Conservation (phyloP, 2,888 invertebrate species). For the Platerodrilus igneus region DNA sequence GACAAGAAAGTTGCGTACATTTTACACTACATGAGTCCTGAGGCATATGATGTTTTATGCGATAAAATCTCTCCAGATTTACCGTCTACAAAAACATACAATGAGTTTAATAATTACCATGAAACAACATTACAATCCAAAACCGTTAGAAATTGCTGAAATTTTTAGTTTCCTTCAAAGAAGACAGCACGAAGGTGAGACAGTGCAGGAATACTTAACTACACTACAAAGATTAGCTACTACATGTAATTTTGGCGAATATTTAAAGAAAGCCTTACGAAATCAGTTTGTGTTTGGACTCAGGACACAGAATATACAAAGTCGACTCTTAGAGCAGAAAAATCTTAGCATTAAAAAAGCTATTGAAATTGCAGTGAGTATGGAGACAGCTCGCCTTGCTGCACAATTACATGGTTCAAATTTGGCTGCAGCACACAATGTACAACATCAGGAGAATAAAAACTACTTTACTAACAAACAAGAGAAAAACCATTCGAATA, state of each 20-base stretch:
- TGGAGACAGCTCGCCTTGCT: conserved; percentile 24
- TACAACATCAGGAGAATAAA: no score
- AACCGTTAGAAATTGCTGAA: conserved; percentile 5
- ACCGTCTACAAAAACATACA: background rate
- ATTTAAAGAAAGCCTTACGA: conserved; percentile 27
- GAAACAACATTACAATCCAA: no score
- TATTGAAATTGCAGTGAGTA: conserved; percentile 21
- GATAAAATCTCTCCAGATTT: background rate
- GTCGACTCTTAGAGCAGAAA: conserved; percentile 26
- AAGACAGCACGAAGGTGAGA: conserved; percentile 26
- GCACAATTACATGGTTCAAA: background rate
- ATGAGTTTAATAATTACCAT: no score
- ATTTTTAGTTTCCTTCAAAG: conserved; percentile 25
- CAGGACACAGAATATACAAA: conserved; percentile 24
- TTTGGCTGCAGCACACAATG: background rate
- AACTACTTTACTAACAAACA: no score
- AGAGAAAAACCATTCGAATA: no score
- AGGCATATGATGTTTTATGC: background rate
- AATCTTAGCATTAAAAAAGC: conserved; percentile 26
- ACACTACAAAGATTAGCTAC: conserved; percentile 22
- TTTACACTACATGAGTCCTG: no score
- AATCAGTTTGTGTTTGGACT: conserved; percentile 33
- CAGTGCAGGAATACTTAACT: conserved; percentile 19
- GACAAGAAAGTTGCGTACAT: no score
- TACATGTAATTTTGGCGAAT: conserved; percentile 27